Evolutionary conservation across 2,113 vertebrate genomes (phyloP), one percentile per base, ranked within the genome.

Genomic region (Mesocricetus auratus): DNA sequence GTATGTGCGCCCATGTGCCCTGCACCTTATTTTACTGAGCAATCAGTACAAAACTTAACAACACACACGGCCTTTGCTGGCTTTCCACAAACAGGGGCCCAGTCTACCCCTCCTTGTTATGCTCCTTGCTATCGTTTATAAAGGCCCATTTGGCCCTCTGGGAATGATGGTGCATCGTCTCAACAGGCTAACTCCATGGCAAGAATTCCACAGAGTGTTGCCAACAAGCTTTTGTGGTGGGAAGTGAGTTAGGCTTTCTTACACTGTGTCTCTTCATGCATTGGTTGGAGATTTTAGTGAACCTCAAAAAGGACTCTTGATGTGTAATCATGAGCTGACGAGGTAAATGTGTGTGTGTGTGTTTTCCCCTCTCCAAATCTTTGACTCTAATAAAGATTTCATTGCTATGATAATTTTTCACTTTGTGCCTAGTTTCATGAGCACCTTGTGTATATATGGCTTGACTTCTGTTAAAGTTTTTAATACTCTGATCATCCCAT

Each of bases 91-190:
- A 47, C 60, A 85, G 62, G 69, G 86, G 60, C 47, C 83, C 31
- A 39, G 64, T 31, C 50, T 86, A 39, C 86, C 45, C n/a, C 82
- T 93, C 78, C n/a, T 94, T 91, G 77, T 56, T 93, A 53, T 47
- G 39, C 68, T 94, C 75, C 53, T 96, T 96, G 31, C 64, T 93
- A 24, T 91, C 89, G 73, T 78, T 69, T 75, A 47, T 50, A 81
- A 92, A 92, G 93, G 53, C 17, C 42, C 45, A 47, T 64, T 96
- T 92, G 31, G 91, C 62, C 60, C 86, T 17, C 86, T 90, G 93
- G 90, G 90, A 58, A 82, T 21, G 94, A 77, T n/a, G 90, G 50
- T 29, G 47, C 4, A 7, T 36, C 64, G 91, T 91, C 47, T 90
- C 69, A 77, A 77, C 75, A 97, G 88, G 94, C 62, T 69, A 45